phyloP scores from a whole-genome alignment of 2,888 invertebrate genomes.

The Tetanocera ferruginea region DNA sequence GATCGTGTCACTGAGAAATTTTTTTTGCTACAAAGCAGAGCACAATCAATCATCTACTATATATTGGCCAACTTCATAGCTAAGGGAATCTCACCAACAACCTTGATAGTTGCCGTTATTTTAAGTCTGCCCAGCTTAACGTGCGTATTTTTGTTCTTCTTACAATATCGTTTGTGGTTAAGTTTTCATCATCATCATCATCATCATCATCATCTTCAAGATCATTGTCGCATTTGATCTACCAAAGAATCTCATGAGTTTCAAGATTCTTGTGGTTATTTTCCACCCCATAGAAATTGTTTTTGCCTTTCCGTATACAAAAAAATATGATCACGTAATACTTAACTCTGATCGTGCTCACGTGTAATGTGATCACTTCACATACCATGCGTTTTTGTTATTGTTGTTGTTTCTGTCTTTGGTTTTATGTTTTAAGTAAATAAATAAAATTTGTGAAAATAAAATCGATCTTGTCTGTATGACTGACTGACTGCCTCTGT shows the following conservation, averaged over 20 bases:
- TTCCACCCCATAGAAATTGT: neutral
- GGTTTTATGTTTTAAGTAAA: neutral
- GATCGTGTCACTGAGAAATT: too few species aligned
- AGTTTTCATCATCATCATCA: neutral
- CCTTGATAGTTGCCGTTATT: neutral
- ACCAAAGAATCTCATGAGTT: constrained; percentile 2
- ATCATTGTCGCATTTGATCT: neutral
- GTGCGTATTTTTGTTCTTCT: neutral
- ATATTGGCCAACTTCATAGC: too few species aligned
- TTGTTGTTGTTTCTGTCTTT: neutral
- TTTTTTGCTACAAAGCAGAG: too few species aligned
- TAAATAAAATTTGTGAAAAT: constrained; percentile 1
- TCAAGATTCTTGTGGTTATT: constrained; percentile 25
- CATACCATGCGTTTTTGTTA: neutral
- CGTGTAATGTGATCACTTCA: constrained; percentile 9
- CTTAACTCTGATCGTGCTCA: neutral
- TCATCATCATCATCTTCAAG: too few species aligned
- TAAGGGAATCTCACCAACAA: too few species aligned
- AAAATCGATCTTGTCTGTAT: constrained; percentile 8
- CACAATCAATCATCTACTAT: too few species aligned
- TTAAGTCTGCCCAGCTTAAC: neutral
- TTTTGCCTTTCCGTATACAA: neutral
- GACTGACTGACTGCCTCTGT: neutral
- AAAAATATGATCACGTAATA: neutral
- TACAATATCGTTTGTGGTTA: neutral